Evolutionary conservation across 1,140 invertebrate genomes (phyloP).

Genomic region (Calliopsis andreniformis): DNA sequence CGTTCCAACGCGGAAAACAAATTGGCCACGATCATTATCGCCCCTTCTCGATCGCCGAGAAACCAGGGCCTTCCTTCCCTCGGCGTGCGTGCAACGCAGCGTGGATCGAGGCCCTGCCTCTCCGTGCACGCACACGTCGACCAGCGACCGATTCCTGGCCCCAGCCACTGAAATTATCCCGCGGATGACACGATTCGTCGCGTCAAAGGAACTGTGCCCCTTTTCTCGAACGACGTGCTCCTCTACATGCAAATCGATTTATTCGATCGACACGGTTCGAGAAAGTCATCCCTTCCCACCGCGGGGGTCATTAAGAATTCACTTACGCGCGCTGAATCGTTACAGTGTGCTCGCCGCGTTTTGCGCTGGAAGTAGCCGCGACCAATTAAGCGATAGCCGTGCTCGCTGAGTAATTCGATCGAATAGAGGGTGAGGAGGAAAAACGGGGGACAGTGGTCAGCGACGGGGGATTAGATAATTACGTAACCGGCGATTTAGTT

Average conservation of each 20-base stretch:
- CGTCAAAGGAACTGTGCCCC: neutral
- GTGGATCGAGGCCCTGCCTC: neutral
- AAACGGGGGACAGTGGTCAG: neutral
- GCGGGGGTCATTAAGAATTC: neutral
- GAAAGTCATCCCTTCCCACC: neutral
- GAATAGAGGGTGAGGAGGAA: neutral
- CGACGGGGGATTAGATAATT: neutral
- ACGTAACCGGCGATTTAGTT: neutral
- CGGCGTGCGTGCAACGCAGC: conserved; percentile 10
- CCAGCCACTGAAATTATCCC: neutral
- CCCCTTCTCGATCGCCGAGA: conserved; percentile 54
- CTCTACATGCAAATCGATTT: neutral
- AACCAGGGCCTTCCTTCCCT: conserved; percentile 38
- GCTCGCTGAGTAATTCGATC: conserved; percentile 2
- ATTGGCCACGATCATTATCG: conserved; percentile 67
- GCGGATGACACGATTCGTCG: neutral
- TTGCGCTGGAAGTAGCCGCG: neutral
- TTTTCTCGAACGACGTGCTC: neutral
- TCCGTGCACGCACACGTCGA: neutral
- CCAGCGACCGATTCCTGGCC: conserved; percentile 8
- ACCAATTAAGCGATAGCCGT: neutral
- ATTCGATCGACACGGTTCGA: conserved; percentile 1
- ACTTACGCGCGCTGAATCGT: neutral
- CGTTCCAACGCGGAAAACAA: conserved; percentile 61
- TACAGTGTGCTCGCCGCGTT: neutral